Percentiles rank a stretch among this genome's conserved stretches.
These are phyloP conservation scores for Malacoctenus gilli DNA, from an alignment of 2,797 vertebrate species.

Conservation along the genomic window DNA sequence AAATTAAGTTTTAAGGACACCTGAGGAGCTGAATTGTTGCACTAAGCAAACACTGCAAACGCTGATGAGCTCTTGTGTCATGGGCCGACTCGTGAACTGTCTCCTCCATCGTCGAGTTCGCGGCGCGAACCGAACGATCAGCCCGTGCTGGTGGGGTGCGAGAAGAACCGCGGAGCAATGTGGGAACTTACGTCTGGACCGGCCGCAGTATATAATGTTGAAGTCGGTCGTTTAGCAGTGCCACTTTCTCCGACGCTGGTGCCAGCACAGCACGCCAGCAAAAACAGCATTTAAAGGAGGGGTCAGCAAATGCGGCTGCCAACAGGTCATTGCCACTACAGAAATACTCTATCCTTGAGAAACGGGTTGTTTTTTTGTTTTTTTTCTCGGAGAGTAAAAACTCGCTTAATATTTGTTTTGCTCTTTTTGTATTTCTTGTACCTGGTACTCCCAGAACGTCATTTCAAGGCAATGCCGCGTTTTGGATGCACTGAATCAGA, in stretches of 20 bases:
- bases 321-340: slow-evolving; percentile 33
- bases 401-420: slow-evolving; percentile 6
- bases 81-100: no score
- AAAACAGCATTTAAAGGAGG: slow-evolving; percentile 44
- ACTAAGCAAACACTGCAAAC: no score
- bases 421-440: not conserved
- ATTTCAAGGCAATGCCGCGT: slow-evolving; percentile 2
- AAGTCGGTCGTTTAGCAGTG: slow-evolving; percentile 21
- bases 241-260: slow-evolving; percentile 24
- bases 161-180: slow-evolving; percentile 28
- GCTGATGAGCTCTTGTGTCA: no score
- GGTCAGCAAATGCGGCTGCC: slow-evolving; percentile 33
- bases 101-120: no score
- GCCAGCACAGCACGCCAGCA: slow-evolving; percentile 47
- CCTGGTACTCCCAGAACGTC: not conserved
- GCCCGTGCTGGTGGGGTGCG: slow-evolving; percentile 18
- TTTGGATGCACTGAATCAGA: slow-evolving; percentile 1
- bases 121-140: no score
- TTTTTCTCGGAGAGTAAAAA: not conserved
- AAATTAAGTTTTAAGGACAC: no score
- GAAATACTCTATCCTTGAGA: slow-evolving; percentile 8
- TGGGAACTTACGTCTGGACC: slow-evolving; percentile 35
- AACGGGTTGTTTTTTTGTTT: slow-evolving; percentile 1
- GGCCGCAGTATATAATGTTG: slow-evolving; percentile 25
- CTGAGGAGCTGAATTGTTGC: no score